Evolutionary conservation across 2,797 vertebrate species (phyloP).

Genomic region (Masticophis lateralis): DNA sequence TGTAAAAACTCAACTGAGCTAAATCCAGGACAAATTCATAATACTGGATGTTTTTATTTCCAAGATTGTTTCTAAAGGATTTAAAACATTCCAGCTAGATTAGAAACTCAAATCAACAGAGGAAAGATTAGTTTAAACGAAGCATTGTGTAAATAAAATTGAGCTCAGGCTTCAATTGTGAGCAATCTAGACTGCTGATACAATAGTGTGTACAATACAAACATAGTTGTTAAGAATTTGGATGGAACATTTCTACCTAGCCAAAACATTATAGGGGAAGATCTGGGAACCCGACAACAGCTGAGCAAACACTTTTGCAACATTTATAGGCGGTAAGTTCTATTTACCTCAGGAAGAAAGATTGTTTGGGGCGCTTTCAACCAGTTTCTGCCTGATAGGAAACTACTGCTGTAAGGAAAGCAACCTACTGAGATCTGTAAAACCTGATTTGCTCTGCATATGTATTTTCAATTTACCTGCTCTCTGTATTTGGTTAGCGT

Average conservation of each 20-base stretch:
- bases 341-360: not conserved
- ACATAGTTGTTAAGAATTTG: not conserved
- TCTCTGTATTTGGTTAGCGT: not conserved
- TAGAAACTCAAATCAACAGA: not conserved
- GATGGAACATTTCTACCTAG: not conserved
- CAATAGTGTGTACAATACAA: not conserved
- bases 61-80: not conserved
- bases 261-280: not conserved
- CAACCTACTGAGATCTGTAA: not conserved
- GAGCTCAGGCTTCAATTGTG: not conserved
- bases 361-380: not conserved
- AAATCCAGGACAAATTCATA: not conserved
- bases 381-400: not conserved
- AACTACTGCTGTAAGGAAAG: not conserved
- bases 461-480: not conserved
- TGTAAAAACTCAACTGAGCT: not conserved
- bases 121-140: not conserved
- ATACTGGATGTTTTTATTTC: not conserved
- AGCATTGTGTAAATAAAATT: not conserved
- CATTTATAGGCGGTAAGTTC: not conserved
- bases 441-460: not conserved
- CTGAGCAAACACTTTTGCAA: not conserved
- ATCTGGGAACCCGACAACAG: not conserved
- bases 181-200: not conserved
- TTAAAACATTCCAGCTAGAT: not conserved